phyloP scores from a whole-genome alignment of 2,888 invertebrate species.

The Leistus spinibarbis region DNA sequence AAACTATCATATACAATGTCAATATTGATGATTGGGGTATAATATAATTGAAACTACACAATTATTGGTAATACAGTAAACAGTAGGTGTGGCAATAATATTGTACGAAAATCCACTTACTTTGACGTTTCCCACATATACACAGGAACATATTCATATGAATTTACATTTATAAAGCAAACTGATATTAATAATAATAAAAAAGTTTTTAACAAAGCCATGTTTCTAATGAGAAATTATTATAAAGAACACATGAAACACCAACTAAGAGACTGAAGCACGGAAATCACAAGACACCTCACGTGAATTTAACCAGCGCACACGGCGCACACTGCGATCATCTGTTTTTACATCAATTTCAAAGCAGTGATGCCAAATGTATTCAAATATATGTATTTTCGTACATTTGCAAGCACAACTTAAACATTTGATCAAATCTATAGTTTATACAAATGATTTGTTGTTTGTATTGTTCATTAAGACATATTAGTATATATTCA shows the following conservation, averaged over 20 bases:
- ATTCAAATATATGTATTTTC: neutral
- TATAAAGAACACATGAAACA: slow-evolving; percentile 27
- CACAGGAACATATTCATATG: slow-evolving; percentile 53
- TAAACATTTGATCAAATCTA: neutral
- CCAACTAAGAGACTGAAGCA: slow-evolving; percentile 31
- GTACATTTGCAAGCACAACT: neutral
- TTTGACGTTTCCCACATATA: slow-evolving; percentile 54
- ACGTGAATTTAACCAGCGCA: slow-evolving; percentile 35
- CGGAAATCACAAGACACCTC: slow-evolving; percentile 36
- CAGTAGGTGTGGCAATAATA: slow-evolving; percentile 32
- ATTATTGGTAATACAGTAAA: neutral
- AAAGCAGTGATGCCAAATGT: slow-evolving; percentile 18
- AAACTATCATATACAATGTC: neutral
- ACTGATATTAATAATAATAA: slow-evolving; percentile 27
- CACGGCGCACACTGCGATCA: slow-evolving; percentile 31
- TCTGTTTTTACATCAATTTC: slow-evolving; percentile 23
- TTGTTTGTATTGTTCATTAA: neutral
- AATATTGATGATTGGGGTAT: neutral
- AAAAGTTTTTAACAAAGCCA: slow-evolving; percentile 27
- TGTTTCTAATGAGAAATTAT: slow-evolving; percentile 26
- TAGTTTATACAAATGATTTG: neutral
- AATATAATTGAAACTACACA: neutral
- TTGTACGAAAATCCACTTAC: slow-evolving; percentile 47
- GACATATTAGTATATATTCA: neutral
- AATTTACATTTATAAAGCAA: slow-evolving; percentile 29